phyloP scores from a whole-genome alignment of 2,888 invertebrate species.

The Sclerodermus sp. region DNA sequence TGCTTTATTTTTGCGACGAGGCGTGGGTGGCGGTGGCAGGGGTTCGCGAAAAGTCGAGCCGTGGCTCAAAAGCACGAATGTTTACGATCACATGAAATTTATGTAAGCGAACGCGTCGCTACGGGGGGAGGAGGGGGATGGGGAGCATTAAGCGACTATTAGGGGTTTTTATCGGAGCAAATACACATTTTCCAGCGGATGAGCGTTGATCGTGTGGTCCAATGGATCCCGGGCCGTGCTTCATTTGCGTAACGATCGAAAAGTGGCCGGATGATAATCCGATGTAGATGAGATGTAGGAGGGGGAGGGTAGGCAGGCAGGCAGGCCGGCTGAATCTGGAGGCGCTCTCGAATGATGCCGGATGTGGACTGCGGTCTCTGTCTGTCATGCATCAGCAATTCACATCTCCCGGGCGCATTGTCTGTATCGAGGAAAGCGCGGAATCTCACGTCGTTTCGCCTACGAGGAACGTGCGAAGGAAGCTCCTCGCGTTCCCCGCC shows the following conservation, averaged over 20 bases:
- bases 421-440: conserved; percentile 32
- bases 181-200: too few species aligned
- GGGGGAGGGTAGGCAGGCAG: conserved; percentile 29
- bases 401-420: conserved; percentile 32
- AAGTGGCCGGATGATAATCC: conserved; percentile 25
- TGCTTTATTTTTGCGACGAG: too few species aligned
- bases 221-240: not conserved
- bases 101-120: too few species aligned
- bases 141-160: too few species aligned
- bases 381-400: conserved; percentile 55
- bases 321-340: too few species aligned
- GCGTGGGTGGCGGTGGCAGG: too few species aligned
- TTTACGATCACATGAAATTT: too few species aligned
- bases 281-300: conserved; percentile 30
- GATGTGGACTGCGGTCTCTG: conserved; percentile 56
- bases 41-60: too few species aligned
- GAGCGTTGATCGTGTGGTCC: too few species aligned
- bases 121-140: too few species aligned
- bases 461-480: conserved; percentile 2
- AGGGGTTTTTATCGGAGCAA: too few species aligned
- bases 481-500: not conserved
- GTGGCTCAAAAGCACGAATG: too few species aligned
- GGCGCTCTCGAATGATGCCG: conserved; percentile 34
- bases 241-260: conserved; percentile 31
- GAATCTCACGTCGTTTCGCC: conserved; percentile 19